Conservation (phyloP, 2,888 invertebrate species). For the Brachypterus glaber region DNA sequence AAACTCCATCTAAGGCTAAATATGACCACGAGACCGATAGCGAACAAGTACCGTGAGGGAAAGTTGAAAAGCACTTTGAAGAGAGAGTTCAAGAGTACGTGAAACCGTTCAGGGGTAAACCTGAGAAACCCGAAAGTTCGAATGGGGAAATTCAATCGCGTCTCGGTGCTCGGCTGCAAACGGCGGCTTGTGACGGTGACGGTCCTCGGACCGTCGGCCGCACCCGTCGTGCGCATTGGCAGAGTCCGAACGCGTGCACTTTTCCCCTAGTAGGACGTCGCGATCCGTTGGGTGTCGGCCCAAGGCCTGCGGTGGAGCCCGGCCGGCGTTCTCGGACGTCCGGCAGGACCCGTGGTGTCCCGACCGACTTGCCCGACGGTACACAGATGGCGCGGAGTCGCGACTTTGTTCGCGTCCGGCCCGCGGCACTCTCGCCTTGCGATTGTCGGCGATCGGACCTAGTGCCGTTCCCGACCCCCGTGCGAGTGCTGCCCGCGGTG, state of each 20-base stretch:
- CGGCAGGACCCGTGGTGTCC: constrained; percentile 14
- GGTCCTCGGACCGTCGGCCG: constrained; percentile 17
- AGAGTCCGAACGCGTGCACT: constrained; percentile 37
- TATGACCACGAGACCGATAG: no score
- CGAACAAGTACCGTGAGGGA: no score
- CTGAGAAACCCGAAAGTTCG: no score
- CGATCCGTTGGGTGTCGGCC: constrained; percentile 45
- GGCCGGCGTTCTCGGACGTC: constrained; percentile 11
- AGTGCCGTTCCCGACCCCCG: constrained; percentile 17
- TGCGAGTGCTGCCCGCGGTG: no score
- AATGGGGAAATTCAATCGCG: no score
- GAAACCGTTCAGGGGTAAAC: no score
- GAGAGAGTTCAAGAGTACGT: no score
- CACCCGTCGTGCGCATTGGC: constrained; percentile 12
- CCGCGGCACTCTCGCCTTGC: constrained; percentile 28
- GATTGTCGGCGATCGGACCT: constrained; percentile 26
- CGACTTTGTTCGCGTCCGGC: constrained; percentile 18
- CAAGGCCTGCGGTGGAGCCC: constrained; percentile 33
- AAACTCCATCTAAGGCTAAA: no score
- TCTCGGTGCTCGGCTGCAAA: no score
- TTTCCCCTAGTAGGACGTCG: constrained; percentile 45
- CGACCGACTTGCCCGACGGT: constrained; percentile 21
- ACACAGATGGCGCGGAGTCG: constrained; percentile 11
- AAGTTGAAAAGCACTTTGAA: no score
- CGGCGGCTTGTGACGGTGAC: no score